A percentile compares a stretch with the other conserved stretches of the same genome.
These are phyloP conservation scores for Diorhabda elongata DNA, from an alignment of 1,140 invertebrate genomes.

Conservation along the genomic window DNA sequence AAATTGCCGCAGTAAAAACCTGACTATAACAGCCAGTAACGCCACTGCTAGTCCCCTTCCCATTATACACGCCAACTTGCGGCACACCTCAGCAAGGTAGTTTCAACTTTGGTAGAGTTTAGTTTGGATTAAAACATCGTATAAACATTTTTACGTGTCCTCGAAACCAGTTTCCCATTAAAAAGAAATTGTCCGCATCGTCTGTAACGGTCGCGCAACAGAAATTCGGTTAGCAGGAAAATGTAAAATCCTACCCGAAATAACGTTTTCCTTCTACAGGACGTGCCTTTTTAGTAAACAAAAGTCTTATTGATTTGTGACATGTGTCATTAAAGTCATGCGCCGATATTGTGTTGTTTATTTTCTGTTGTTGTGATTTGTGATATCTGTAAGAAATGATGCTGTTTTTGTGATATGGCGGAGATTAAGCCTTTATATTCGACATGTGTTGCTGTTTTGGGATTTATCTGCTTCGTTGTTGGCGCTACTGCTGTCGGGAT, in stretches of 20 bases:
- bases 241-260: conserved; percentile 3
- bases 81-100: conserved; percentile 22
- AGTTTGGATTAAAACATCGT: conserved; percentile 14
- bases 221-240: conserved; percentile 12
- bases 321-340: conserved; percentile 16
- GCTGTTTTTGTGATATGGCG: conserved; percentile 41
- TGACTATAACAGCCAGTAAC: not conserved
- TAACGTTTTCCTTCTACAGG: conserved; percentile 2
- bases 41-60: conserved; percentile 17
- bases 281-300: conserved; percentile 16
- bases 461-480: conserved; percentile 71
- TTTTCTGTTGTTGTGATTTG: conserved; percentile 19
- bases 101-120: conserved; percentile 14
- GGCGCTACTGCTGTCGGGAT: conserved; percentile 69
- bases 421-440: conserved; percentile 59
- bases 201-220: not conserved
- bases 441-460: conserved; percentile 68
- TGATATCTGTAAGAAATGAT: conserved; percentile 12
- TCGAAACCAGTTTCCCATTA: conserved; percentile 3
- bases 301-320: conserved; percentile 12
- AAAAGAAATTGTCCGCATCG: not conserved
- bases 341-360: conserved; percentile 16
- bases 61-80: conserved; percentile 12
- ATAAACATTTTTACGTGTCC: conserved; percentile 16
- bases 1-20: not conserved